These are phyloP conservation scores for Drosophila melanica DNA, from an alignment of 1,140 invertebrate genomes.

Conservation along the genomic window DNA sequence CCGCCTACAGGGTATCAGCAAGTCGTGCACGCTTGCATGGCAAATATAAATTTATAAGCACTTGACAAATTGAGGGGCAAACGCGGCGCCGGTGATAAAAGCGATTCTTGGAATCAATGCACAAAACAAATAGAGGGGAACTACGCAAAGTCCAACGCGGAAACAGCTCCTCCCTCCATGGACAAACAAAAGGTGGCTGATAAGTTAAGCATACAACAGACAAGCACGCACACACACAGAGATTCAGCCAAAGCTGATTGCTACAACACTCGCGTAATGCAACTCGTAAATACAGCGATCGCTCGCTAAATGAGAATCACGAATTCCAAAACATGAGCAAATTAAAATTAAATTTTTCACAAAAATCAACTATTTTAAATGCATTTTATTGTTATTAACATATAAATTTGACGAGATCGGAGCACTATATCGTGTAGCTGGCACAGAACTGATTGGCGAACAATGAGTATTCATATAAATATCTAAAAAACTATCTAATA, in stretches of 20 bases:
- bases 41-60: slow-evolving; percentile 25
- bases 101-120: slow-evolving; percentile 36
- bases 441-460: too few relatives aligned
- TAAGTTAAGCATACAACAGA: slow-evolving; percentile 29
- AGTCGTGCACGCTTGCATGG: neutral
- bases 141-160: neutral
- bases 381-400: too few relatives aligned
- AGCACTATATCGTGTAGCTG: too few relatives aligned
- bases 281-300: neutral
- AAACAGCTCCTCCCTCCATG: slow-evolving; percentile 18
- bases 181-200: slow-evolving; percentile 36
- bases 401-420: too few relatives aligned
- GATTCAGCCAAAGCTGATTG: neutral
- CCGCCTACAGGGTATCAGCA: neutral
- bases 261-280: neutral
- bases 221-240: neutral
- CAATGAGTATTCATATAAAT: too few relatives aligned
- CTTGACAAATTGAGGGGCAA: slow-evolving; percentile 58
- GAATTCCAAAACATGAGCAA: neutral
- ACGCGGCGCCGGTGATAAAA: slow-evolving; percentile 44
- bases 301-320: neutral
- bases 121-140: slow-evolving; percentile 19
- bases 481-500: too few relatives aligned
- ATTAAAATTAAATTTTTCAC: neutral
- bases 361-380: too few relatives aligned